Percentiles rank a stretch among this genome's conserved stretches.
Evolutionary conservation across 2,888 invertebrate genomes (phyloP).

Genomic region (Poecilus cupreus): DNA sequence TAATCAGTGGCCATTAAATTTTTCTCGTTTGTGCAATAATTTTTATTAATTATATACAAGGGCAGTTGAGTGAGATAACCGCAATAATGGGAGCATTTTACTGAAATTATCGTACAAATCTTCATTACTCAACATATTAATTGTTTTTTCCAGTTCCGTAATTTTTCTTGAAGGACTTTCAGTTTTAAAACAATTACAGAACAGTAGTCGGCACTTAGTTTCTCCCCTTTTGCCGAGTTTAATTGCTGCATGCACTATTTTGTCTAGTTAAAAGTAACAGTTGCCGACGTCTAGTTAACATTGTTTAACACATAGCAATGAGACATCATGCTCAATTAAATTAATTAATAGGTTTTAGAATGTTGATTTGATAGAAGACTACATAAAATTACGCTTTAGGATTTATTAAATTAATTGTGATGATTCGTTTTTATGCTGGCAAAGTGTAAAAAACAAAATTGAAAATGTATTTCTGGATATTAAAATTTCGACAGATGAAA

Average conservation of each 20-base stretch:
- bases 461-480: slow-evolving; percentile 2
- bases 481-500: slow-evolving; percentile 45
- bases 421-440: too few relatives aligned
- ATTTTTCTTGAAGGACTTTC: slow-evolving; percentile 30
- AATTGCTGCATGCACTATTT: slow-evolving; percentile 12
- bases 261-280: slow-evolving; percentile 18
- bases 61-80: slow-evolving; percentile 10
- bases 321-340: not conserved
- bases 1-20: too few relatives aligned
- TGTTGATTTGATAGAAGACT: not conserved
- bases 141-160: not conserved
- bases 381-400: too few relatives aligned
- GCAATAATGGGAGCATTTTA: slow-evolving; percentile 3
- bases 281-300: not conserved
- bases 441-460: too few relatives aligned
- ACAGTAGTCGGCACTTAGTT: not conserved
- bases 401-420: too few relatives aligned
- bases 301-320: not conserved
- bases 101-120: not conserved
- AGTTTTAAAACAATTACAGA: not conserved
- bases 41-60: not conserved
- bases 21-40: not conserved
- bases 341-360: slow-evolving; percentile 1
- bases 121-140: slow-evolving; percentile 2
- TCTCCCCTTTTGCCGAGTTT: slow-evolving; percentile 7